Evolutionary conservation across 2,113 vertebrate species (phyloP), one percentile per base, ranked within the genome.

Genomic region (Colossoma macropomum): DNA sequence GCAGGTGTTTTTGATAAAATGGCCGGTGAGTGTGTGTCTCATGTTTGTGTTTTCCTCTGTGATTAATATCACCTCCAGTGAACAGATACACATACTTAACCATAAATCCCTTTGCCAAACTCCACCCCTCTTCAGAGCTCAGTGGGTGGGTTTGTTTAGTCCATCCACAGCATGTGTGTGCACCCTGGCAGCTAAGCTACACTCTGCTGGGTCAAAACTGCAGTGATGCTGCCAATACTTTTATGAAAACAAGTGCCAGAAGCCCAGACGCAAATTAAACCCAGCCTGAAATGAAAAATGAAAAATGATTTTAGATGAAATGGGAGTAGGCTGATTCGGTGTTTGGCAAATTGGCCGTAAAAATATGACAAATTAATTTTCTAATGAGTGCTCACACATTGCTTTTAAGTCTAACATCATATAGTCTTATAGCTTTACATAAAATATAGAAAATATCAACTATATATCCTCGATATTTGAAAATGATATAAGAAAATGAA

Each of bases 211-310:
- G 68, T 70, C 16, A n/a, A n/a, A 70, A 70, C 34, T n/a, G 34
- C 10, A 45, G 21, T 3, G 11, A 21, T 11, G 45, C 8, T 63
- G 25, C 59, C 38, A 62, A n/a, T 69, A 21, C 32, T 34, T 13
- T 27, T 23, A 21, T 41, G 68, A 41, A 66, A 70, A 41, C n/a
- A 15, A 66, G 28, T 66, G 68, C 50, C 38, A 48, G 34, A 10
- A 28, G 59, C 41, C 38, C 75, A 77, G 41, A 66, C 62, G 9
- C 25, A 54, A 21, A 78, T 65, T 13, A 78, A 32, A 65, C 41
- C 62, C 8, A 23, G 5, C 34, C 65, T 78, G 15, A 70, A 70
- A 45, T 45, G 68, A 70, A 69, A 69, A 69, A 34, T 69, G 30
- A 69, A 41, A 70, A 70, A 70, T 70, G 32, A 70, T 45, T 34